Base-by-base conservation (phyloP, 2,113 vertebrate genomes). In the Diphyllodes magnificus region DNA sequence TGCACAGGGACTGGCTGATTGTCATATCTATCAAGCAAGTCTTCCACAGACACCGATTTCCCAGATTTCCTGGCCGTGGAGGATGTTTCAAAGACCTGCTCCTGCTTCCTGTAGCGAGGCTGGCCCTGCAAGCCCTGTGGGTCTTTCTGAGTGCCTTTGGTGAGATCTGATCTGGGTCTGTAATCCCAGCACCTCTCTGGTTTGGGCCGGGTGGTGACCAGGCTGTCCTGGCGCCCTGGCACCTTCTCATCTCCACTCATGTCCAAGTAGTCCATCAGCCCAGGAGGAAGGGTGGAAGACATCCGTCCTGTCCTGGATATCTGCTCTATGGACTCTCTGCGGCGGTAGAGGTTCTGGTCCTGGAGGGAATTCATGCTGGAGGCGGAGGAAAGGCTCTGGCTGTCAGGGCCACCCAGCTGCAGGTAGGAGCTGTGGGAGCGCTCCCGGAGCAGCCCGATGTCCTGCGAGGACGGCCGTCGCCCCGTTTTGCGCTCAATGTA, bases 401-500 rank as follows among this genome's bases (percentile, higher is more conserved):
- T 96, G 49, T 99, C 98, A 0, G 84, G 91, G 49, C 86, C 86
- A 0, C 95, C 93, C 1, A 96, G 77, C 28, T 98, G 98, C 16
- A 98, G 59, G 93, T 97, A 98, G 53, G 97, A 95, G 69, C 98
- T 98, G n/a, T 96, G 98, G 27, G 98, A 98, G 30, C 98, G 98
- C 45, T 97, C 96, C 45, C 84, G 95, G 44, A 96, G 93, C 49
- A 78, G 72, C 25, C 95, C 90, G 0, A 65, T 14, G 7, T 98
- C 98, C 24, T 87, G 97, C 1, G 95, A 88, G 24, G 96, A 95
- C 1, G 98, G 98, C 64, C 97, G 97, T 9, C 89, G 90, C 21
- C 98, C 98, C 0, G 96, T 99, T 96, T 99, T 99, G 82, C 99
- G 98, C 93, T 99, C 98, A 6, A 99, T 95, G 50, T 99, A 99